phyloP scores from a whole-genome alignment of 2,113 vertebrate species.

The Phycodurus eques region DNA sequence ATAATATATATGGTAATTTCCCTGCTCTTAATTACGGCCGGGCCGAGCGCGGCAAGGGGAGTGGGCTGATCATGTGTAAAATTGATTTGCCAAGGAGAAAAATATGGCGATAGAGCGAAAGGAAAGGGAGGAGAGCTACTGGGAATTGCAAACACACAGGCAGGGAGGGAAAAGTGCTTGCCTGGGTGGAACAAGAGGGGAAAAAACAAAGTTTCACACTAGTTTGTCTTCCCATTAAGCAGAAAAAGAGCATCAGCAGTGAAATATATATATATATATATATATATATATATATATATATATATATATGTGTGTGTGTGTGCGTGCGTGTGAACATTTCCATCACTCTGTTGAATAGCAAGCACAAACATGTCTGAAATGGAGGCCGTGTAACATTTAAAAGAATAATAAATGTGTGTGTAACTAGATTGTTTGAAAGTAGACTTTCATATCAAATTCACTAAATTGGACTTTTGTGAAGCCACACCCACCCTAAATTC shows the following conservation, averaged over 20 bases:
- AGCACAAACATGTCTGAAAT: not conserved
- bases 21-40: slow-evolving; percentile 99
- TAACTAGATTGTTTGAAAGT: not conserved
- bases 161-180: slow-evolving; percentile 71
- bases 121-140: slow-evolving; percentile 54
- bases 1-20: slow-evolving; percentile 99
- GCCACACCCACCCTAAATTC: not conserved
- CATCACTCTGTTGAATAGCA: not conserved
- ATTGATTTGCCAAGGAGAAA: slow-evolving; percentile 99
- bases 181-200: slow-evolving; percentile 57
- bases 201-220: slow-evolving; percentile 54
- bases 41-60: slow-evolving; percentile 95
- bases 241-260: slow-evolving; percentile 77
- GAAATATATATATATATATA: slow-evolving; percentile 60
- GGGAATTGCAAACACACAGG: slow-evolving; percentile 54
- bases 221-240: slow-evolving; percentile 70
- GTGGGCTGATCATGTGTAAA: slow-evolving; percentile 99
- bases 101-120: slow-evolving; percentile 88
- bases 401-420: not conserved
- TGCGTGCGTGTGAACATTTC: not conserved
- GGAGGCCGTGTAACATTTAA: not conserved
- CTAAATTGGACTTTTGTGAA: not conserved
- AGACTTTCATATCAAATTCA: not conserved
- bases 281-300: too few species aligned
- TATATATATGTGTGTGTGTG: not conserved